These are phyloP conservation scores for Pyrgus malvae DNA, from an alignment of 2,888 invertebrate genomes.

Conservation along the genomic window DNA sequence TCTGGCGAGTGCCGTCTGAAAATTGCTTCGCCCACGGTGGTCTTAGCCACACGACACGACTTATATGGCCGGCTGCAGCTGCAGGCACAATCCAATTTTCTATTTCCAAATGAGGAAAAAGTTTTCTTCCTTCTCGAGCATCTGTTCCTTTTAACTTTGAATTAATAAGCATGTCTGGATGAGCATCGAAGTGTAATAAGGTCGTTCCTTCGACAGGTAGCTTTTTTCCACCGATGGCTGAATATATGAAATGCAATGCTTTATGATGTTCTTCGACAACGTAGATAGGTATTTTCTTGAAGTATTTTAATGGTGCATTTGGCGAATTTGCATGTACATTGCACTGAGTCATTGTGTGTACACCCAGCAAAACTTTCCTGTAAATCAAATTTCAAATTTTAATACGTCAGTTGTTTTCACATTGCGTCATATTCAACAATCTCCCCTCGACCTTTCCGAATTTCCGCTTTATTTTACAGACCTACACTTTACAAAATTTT, in stretches of 20 bases:
- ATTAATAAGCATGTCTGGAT: slow-evolving; percentile 95
- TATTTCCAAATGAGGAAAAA: slow-evolving; percentile 90
- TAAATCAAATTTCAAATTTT: slow-evolving; percentile 14
- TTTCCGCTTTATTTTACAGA: no score
- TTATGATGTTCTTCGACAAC: slow-evolving; percentile 92
- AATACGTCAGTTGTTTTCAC: no score
- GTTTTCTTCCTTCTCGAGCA: slow-evolving; percentile 87
- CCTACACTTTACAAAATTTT: no score
- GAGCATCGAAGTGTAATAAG: slow-evolving; percentile 94
- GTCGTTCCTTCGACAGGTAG: slow-evolving; percentile 89
- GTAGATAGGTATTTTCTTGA: slow-evolving; percentile 87
- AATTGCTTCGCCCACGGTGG: slow-evolving; percentile 95
- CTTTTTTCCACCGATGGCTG: slow-evolving; percentile 90
- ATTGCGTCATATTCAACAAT: no score
- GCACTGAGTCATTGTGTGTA: not conserved
- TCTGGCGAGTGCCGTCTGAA: slow-evolving; percentile 83
- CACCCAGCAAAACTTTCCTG: not conserved
- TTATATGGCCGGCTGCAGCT: slow-evolving; percentile 91
- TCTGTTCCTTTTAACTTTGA: slow-evolving; percentile 87
- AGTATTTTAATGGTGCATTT: slow-evolving; percentile 58
- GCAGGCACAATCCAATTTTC: slow-evolving; percentile 97
- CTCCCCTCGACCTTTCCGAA: no score
- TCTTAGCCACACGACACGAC: slow-evolving; percentile 91
- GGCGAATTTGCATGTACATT: not conserved
- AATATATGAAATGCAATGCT: slow-evolving; percentile 88